Conservation (phyloP, 2,797 vertebrate genomes). For the Somateria mollissima region DNA sequence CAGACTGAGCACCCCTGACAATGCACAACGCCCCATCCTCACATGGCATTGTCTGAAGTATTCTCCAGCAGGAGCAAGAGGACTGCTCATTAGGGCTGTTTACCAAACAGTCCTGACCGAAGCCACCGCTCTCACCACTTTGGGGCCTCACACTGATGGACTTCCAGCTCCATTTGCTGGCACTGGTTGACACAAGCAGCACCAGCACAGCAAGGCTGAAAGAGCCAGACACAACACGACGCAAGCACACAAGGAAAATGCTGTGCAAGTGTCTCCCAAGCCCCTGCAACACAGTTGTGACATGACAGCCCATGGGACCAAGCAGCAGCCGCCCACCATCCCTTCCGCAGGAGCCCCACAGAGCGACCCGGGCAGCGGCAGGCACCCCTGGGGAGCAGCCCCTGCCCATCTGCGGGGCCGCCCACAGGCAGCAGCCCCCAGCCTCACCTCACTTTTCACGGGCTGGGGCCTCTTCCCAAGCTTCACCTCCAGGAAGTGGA, state of each 20-base stretch:
- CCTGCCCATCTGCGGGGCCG: background rate
- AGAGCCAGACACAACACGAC: background rate
- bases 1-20: background rate
- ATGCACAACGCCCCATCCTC: background rate
- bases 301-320: fast-evolving
- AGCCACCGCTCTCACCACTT: fast-evolving
- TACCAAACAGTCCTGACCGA: background rate
- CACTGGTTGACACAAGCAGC: background rate
- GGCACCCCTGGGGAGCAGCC: background rate
- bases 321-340: background rate
- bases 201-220: background rate
- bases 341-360: background rate
- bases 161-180: background rate
- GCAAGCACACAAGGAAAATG: background rate
- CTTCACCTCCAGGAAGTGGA: slow-evolving; percentile 92
- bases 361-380: background rate
- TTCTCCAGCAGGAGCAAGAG: background rate
- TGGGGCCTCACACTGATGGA: fast-evolving
- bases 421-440: background rate
- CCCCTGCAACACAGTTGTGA: background rate
- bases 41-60: background rate
- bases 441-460: slow-evolving; percentile 91
- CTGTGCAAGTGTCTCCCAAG: background rate
- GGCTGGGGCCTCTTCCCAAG: slow-evolving; percentile 89
- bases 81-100: background rate